Percentiles rank a stretch among this genome's conserved stretches.
Evolutionary conservation across 2,888 invertebrate species (phyloP).

Genomic region (Selenia dentaria): DNA sequence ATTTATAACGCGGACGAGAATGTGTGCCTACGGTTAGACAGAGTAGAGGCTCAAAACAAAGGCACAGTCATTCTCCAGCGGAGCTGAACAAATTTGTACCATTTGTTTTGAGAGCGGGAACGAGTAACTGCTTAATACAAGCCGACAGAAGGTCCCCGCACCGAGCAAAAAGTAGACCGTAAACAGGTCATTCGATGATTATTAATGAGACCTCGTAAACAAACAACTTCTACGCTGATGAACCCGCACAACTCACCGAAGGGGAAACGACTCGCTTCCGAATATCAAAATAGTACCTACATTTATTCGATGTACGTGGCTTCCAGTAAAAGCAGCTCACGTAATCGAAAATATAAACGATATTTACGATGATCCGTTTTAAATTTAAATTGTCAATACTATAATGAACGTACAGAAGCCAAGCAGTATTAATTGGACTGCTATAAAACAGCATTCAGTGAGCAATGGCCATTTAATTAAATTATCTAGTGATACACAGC

Average conservation of each 20-base stretch:
- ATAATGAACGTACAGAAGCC: slow-evolving; percentile 12
- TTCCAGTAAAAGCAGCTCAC: background rate
- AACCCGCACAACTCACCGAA: too few relatives aligned
- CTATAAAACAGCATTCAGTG: slow-evolving; percentile 20
- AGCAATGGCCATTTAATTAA: slow-evolving; percentile 22
- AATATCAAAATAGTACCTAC: too few relatives aligned
- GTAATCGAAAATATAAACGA: background rate
- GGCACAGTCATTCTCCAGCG: slow-evolving; percentile 52
- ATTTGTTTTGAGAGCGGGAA: slow-evolving; percentile 59
- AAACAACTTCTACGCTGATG: slow-evolving; percentile 14
- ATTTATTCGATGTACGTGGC: background rate
- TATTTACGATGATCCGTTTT: slow-evolving; percentile 11
- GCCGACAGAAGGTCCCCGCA: slow-evolving; percentile 29
- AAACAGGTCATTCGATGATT: slow-evolving; percentile 23
- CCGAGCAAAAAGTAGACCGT: slow-evolving; percentile 17
- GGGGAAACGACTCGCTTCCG: too few relatives aligned
- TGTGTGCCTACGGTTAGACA: slow-evolving; percentile 47
- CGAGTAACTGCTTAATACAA: slow-evolving; percentile 55
- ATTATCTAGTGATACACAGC: slow-evolving; percentile 15
- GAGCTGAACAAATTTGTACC: slow-evolving; percentile 65
- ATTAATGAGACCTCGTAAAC: slow-evolving; percentile 21
- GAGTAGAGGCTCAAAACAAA: slow-evolving; percentile 48
- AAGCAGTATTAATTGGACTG: slow-evolving; percentile 10
- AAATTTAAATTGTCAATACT: slow-evolving; percentile 16
- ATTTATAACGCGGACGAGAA: slow-evolving; percentile 53